These are phyloP conservation scores for Drosophila prolongata DNA, from an alignment of 2,888 invertebrate species.

Conservation along the genomic window DNA sequence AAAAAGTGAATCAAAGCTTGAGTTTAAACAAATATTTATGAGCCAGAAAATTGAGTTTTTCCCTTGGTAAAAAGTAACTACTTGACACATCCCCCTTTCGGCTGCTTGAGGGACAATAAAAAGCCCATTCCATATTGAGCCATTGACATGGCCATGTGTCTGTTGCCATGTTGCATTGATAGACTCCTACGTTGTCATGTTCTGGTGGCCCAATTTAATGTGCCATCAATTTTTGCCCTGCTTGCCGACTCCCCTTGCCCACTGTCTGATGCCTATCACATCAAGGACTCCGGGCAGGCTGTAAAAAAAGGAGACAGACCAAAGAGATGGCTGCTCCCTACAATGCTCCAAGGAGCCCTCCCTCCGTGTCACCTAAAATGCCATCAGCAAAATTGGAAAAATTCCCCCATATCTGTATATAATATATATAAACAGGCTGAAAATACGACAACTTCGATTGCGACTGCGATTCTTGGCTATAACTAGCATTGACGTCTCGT, in stretches of 20 bases:
- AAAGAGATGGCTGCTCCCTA: constrained; percentile 29
- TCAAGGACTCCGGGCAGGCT: constrained; percentile 45
- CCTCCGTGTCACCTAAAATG: constrained; percentile 65
- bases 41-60: constrained; percentile 72
- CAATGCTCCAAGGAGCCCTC: constrained; percentile 34
- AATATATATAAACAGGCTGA: constrained; percentile 53
- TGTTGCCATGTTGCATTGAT: constrained; percentile 60
- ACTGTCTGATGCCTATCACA: constrained; percentile 40
- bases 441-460: constrained; percentile 32
- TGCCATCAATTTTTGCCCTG: constrained; percentile 70
- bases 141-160: constrained; percentile 52
- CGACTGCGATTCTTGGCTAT: constrained; percentile 43
- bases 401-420: constrained; percentile 20
- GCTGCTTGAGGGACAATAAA: constrained; percentile 69
- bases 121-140: constrained; percentile 72
- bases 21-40: constrained; percentile 74
- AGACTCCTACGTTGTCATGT: constrained; percentile 54
- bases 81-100: constrained; percentile 54
- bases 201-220: constrained; percentile 69
- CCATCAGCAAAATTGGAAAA: constrained; percentile 75
- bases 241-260: constrained; percentile 18
- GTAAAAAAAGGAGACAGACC: constrained; percentile 51
- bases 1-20: constrained; percentile 68
- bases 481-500: constrained; percentile 59
- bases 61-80: constrained; percentile 49